Evolutionary conservation across 2,113 vertebrate genomes (phyloP), one percentile per base, ranked within the genome.

Genomic region (Pterocles burchelli): DNA sequence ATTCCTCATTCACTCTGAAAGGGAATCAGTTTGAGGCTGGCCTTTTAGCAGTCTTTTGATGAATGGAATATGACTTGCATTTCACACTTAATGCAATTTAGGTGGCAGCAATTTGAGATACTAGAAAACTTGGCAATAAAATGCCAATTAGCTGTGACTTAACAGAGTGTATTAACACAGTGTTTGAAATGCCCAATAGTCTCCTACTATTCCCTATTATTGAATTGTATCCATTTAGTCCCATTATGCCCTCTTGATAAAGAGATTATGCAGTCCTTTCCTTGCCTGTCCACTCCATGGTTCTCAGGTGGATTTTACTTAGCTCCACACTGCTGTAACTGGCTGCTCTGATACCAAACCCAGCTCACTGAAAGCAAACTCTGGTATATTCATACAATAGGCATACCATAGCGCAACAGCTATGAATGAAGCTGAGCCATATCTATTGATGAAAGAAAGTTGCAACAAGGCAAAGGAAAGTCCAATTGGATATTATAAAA

Each of bases 71-170:
- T 38, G 66, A 91, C 58, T 94, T 73, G 28, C 24, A 52, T 76
- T 85, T 95, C 90, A 73, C 71, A 83, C 84, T 89, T 87, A 63
- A 92, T 76, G 85, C 43, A 93, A 83, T 93, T 90, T 73, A 78
- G 22, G 62, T 76, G 34, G 51, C 75, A 88, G 85, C 71, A 88
- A 33, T 85, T 82, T 63, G 85, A 89, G 87, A 78, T 38, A 52
- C 29, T 43, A 20, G 73, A 77, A 93, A 78, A 85, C 61, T 45
- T 88, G 70, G 88, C 93, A 97, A 87, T 89, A 89, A 95, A 93
- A 85, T 85, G 66, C 66, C 92, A 91, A 79, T 95, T 96, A 94
- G 52, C 74, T 89, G 58, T 68, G 74, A 85, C 77, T 96, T 84
- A 89, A 55, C 52, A 29, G 65, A 77, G 68, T 43, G 41, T 70